Base-by-base conservation (phyloP, 2,797 vertebrate species). In the Brachyrhaphis roseni region DNA sequence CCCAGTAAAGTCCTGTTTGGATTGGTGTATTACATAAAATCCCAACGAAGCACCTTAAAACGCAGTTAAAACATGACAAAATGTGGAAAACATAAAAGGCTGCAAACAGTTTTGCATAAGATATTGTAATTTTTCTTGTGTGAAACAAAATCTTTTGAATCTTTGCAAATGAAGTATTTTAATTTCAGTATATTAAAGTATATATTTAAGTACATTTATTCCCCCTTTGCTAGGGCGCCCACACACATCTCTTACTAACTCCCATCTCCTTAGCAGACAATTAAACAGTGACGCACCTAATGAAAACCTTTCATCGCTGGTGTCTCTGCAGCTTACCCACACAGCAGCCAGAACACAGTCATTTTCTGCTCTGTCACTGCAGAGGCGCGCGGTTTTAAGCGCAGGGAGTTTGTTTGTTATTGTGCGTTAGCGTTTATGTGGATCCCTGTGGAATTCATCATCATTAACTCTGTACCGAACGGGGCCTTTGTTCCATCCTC, bases 231-330 rank as follows among this genome's bases (percentile, higher is more conserved):
- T 72, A 73, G 45, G 73, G 55, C 43, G 36, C 46, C 83, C 76
- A 78, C 78, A 77, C 78, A 64, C 66, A 46, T 81, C 41, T 78
- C 64, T 8, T 18, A 18, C 64, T 47, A 70, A 78, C 70, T 0
- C 47, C 18, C 26, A 12, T 76, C 75, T 83, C 72, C 74, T 68
- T 47, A 47, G 51, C 74, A 66, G 77, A 77, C 47, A 0, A 82
- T 84, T 85, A 78, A 81, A 86, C 79, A 26, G 66, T 81, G 82
- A 86, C 12, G 45, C 72, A 79, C 64, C 82, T 86, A 88, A 88
- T 89, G 77, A 89, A 85, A 89, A 71, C 79, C 83, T 86, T 82
- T 87, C 78, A 79, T 41, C 23, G 64, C 46, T 78, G 13, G 4
- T 53, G 71, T 11, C 39, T 15, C 2, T 71, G 68, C 64, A 68